Evolutionary conservation across 1,140 invertebrate species (phyloP).

Genomic region (Drosophila neocordata): DNA sequence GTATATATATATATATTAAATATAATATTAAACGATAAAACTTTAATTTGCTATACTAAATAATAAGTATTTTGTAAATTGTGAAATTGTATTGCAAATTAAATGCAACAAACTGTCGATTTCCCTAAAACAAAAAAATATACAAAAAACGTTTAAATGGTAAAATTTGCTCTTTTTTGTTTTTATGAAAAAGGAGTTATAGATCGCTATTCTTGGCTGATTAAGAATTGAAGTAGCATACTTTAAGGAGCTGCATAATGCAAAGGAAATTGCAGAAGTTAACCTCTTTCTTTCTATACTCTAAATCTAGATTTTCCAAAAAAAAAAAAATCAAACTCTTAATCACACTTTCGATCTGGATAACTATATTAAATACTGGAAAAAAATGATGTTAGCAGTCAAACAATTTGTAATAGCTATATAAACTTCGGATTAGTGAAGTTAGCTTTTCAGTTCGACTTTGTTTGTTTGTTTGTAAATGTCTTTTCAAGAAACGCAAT

Average conservation of each 20-base stretch:
- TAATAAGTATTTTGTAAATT: slow-evolving; percentile 63
- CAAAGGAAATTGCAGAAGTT: too few species aligned
- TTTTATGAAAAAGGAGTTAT: too few species aligned
- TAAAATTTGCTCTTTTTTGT: not conserved
- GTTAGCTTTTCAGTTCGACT: not conserved
- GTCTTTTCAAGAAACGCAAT: not conserved
- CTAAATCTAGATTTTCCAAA: not conserved
- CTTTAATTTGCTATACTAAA: slow-evolving; percentile 45
- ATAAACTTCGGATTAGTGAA: not conserved
- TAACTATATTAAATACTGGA: too few species aligned
- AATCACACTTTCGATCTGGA: not conserved
- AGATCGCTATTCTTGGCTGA: too few species aligned
- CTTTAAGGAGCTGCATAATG: too few species aligned
- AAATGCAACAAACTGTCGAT: slow-evolving; percentile 47
- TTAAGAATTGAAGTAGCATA: too few species aligned
- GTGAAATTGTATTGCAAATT: slow-evolving; percentile 59
- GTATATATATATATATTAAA: slow-evolving; percentile 2
- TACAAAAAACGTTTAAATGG: not conserved
- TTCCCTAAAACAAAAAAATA: slow-evolving; percentile 33
- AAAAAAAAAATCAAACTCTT: not conserved
- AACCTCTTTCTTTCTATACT: not conserved
- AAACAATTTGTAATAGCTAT: not conserved
- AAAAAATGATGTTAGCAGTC: not conserved
- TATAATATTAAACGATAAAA: slow-evolving; percentile 36
- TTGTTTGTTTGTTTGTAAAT: not conserved